A percentile compares a stretch with the other conserved stretches of the same genome.
Evolutionary conservation across 2,888 invertebrate genomes (phyloP).

Genomic region (Melipona beecheii): DNA sequence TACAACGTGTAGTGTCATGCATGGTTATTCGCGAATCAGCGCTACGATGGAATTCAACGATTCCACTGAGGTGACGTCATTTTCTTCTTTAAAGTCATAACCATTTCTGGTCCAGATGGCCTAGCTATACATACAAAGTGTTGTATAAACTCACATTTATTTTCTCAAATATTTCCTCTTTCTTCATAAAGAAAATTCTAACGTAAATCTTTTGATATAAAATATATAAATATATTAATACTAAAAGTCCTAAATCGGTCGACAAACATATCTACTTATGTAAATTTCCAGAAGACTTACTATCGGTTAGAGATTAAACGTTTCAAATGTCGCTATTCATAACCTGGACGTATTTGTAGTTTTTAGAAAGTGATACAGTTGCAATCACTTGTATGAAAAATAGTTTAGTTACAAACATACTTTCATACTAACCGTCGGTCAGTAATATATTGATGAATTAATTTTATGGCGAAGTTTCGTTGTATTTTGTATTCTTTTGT

Average conservation of each 20-base stretch:
- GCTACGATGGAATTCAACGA: slow-evolving; percentile 56
- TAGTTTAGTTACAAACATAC: not conserved
- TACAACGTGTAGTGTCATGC: slow-evolving; percentile 15
- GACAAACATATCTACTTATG: too few species aligned
- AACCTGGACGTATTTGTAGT: too few species aligned
- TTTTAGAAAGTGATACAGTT: not conserved
- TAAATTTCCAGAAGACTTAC: too few species aligned
- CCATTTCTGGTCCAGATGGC: slow-evolving; percentile 23
- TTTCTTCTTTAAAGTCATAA: slow-evolving; percentile 56
- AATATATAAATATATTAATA: too few species aligned
- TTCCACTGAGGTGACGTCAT: slow-evolving; percentile 56
- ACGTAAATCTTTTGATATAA: too few species aligned
- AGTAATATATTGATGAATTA: not conserved
- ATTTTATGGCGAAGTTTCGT: not conserved
- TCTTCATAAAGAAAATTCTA: not conserved
- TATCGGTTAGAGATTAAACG: too few species aligned
- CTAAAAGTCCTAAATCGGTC: too few species aligned
- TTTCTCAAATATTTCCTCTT: not conserved
- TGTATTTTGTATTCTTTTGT: not conserved
- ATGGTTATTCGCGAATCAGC: slow-evolving; percentile 47
- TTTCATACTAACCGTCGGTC: not conserved
- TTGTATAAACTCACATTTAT: not conserved
- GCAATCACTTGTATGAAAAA: too few species aligned
- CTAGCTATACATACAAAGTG: not conserved
- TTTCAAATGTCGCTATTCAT: too few species aligned